Conservation (phyloP, 2,797 vertebrate species). For the Mycteria americana region DNA sequence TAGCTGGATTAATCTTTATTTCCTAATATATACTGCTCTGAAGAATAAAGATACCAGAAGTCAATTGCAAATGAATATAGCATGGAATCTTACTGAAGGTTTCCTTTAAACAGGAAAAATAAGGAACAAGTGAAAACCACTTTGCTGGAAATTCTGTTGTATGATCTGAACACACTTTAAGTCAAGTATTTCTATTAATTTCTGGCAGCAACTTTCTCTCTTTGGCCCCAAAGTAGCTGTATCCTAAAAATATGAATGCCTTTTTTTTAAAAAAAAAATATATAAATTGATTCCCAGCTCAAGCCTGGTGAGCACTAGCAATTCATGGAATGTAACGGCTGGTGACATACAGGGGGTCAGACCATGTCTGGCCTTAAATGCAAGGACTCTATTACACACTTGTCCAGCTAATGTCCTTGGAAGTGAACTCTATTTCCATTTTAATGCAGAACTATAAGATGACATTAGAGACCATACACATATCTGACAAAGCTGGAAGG, state of each 20-base stretch:
- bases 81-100: background rate
- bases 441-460: background rate
- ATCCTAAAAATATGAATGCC: background rate
- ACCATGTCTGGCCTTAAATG: background rate
- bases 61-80: background rate
- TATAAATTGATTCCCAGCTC: background rate
- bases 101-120: background rate
- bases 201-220: background rate
- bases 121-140: background rate
- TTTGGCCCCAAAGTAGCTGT: background rate
- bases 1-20: background rate
- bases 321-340: background rate
- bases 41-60: background rate
- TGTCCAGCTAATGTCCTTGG: background rate
- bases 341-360: background rate
- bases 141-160: background rate
- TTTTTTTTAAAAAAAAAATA: background rate
- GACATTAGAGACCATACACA: background rate
- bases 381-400: background rate
- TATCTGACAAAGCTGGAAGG: slow-evolving; percentile 9
- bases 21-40: background rate
- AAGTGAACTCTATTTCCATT: slow-evolving; percentile 19
- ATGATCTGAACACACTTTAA: background rate
- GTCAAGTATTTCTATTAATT: background rate
- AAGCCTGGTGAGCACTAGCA: background rate